Conservation (phyloP, 2,113 vertebrate genomes). For the Odontesthes bonariensis region DNA sequence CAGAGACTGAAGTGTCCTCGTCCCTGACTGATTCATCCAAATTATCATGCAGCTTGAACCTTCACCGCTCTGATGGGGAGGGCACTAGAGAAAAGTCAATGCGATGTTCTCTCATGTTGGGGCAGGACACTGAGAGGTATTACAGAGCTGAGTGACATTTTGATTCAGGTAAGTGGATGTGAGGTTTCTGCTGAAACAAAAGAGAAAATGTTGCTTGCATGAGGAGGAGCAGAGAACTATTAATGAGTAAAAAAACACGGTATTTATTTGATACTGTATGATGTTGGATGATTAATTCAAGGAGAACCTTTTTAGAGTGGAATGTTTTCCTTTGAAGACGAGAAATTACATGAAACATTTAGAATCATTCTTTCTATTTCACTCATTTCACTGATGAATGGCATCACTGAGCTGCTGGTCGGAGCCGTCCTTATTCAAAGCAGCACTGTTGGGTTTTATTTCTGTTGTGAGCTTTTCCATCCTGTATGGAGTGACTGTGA, state of each 20-base stretch:
- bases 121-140: slow-evolving; percentile 34
- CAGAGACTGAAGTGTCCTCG: slow-evolving; percentile 35
- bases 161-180: slow-evolving; percentile 24
- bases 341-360: background rate
- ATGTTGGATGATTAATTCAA: background rate
- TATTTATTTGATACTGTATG: background rate
- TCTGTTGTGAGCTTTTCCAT: background rate
- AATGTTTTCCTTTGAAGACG: background rate
- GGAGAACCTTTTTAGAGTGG: background rate
- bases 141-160: slow-evolving; percentile 46
- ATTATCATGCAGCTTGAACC: slow-evolving; percentile 47
- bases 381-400: background rate
- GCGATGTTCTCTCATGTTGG: slow-evolving; percentile 50
- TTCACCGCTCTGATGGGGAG: slow-evolving; percentile 22
- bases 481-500: background rate
- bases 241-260: background rate
- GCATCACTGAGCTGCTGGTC: background rate
- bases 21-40: slow-evolving; percentile 19
- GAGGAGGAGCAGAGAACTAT: background rate
- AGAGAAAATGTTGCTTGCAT: slow-evolving; percentile 3
- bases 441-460: background rate
- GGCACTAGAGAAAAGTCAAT: slow-evolving; percentile 60
- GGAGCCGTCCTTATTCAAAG: background rate
- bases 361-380: background rate
- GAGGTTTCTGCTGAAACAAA: slow-evolving; percentile 28